Base-by-base conservation (phyloP, 2,113 vertebrate genomes). In the Coptodon rendalli region DNA sequence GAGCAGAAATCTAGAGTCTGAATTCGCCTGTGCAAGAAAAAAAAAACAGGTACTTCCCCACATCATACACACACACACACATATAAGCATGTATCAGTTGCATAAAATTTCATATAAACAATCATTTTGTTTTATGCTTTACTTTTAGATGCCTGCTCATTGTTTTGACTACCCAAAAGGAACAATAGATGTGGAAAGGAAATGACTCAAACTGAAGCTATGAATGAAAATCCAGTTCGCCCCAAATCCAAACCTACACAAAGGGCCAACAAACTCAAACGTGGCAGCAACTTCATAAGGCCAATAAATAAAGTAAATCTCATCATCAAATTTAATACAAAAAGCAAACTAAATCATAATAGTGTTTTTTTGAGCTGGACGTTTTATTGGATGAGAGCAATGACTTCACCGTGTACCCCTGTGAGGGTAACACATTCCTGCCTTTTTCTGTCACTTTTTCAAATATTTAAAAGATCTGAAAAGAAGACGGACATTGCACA, bases 401-500 rank as follows among this genome's bases (percentile, higher is more conserved):
- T 4, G 9, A 19, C 2, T 19, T 61, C n/a, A n/a, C n/a, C 2
- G 0, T 61, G 57, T 31, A 61, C 14, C 57, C 14, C 5, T 34
- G 29, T 34, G 57, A 0, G 29, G 59, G 16, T 0, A 36, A 10
- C 29, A 34, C 59, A 34, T 63, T 63, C 29, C 14, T 34, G 59
- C 59, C 9, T 34, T 34, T 63, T 63, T 63, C 59, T 63, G 16
- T 6, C 59, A 19, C 29, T 63, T 63, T 63, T 63, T 63, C 0
- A 63, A 0, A 63, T 63, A 63, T 2, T 34, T 31, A 31, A 61
- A 61, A 31, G 8, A 61, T 61, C 8, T 61, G 57, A 13, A 2
- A 24, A 56, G 0, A 13, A 3, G 53, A 0, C 1, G 14, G 57
- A 61, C 27, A 31, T 61, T 31, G 27, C 1, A 61, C 27, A n/a